phyloP scores from a whole-genome alignment of 2,113 vertebrate genomes.

The Microtus ochrogaster region DNA sequence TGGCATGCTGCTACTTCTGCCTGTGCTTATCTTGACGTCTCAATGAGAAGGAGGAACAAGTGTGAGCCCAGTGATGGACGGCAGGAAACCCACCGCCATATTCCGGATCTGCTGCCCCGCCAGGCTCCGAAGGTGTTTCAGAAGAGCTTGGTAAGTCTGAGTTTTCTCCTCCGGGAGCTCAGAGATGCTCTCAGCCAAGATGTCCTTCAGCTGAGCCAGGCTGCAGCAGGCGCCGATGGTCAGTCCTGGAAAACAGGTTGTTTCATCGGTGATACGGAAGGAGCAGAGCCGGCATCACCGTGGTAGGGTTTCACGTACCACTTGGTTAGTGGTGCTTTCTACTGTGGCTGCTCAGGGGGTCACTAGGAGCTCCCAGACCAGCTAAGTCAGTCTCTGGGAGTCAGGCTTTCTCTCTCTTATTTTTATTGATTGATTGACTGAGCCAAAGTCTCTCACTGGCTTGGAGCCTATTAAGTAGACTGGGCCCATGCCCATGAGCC shows the following conservation, averaged over 20 bases:
- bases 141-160: slow-evolving; percentile 86
- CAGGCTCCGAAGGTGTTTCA: slow-evolving; percentile 88
- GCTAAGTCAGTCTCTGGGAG: neutral
- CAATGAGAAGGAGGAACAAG: neutral
- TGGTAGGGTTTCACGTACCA: neutral
- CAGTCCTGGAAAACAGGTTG: slow-evolving; percentile 86
- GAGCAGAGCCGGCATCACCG: neutral
- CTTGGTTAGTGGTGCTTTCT: neutral
- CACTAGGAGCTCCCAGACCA: neutral
- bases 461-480: neutral
- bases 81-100: slow-evolving; percentile 85
- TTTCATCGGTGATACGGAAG: neutral
- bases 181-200: slow-evolving; percentile 83
- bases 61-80: neutral
- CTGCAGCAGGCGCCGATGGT: slow-evolving; percentile 89
- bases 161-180: slow-evolving; percentile 86
- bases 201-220: slow-evolving; percentile 86
- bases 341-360: neutral
- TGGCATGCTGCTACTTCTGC: neutral
- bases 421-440: too few species aligned
- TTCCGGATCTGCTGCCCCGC: slow-evolving; percentile 91
- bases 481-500: neutral
- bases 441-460: neutral
- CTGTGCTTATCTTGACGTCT: neutral
- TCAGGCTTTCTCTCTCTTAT: too few species aligned